phyloP scores from a whole-genome alignment of 2,888 invertebrate species.

The Athripsodes cinereus region DNA sequence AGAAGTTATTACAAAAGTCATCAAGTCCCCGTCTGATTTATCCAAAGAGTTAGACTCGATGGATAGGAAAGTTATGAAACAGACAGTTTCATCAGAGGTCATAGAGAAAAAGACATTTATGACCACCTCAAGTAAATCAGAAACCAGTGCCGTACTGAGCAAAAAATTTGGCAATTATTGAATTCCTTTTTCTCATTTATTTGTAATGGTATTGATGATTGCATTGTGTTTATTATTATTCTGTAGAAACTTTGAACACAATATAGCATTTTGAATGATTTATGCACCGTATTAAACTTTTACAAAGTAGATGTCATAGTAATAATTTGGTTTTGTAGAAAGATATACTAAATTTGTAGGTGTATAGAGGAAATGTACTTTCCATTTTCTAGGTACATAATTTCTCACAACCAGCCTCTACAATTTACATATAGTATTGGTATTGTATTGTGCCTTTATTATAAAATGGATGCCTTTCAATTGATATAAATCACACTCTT shows the following conservation, averaged over 20 bases:
- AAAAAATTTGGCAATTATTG: conserved; percentile 48
- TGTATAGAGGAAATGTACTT: no score
- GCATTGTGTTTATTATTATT: not conserved
- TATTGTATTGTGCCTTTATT: no score
- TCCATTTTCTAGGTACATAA: no score
- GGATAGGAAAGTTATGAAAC: conserved; percentile 61
- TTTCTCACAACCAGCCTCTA: no score
- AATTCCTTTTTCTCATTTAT: no score
- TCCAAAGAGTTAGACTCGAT: conserved; percentile 51
- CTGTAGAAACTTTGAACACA: not conserved
- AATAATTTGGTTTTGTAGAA: no score
- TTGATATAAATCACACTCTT: no score
- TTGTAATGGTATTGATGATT: no score
- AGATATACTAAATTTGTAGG: no score
- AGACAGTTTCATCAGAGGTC: conserved; percentile 62
- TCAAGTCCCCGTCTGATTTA: conserved; percentile 41
- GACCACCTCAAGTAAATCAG: conserved; percentile 56
- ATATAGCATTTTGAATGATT: not conserved
- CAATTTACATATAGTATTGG: no score
- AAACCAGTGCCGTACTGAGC: conserved; percentile 52
- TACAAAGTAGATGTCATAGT: not conserved
- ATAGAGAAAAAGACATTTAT: conserved; percentile 64
- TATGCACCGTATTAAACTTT: not conserved
- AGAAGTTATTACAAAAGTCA: conserved; percentile 34
- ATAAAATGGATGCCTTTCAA: no score